Conservation (phyloP, 2,797 vertebrate species). For the Notolepis coatsorum region DNA sequence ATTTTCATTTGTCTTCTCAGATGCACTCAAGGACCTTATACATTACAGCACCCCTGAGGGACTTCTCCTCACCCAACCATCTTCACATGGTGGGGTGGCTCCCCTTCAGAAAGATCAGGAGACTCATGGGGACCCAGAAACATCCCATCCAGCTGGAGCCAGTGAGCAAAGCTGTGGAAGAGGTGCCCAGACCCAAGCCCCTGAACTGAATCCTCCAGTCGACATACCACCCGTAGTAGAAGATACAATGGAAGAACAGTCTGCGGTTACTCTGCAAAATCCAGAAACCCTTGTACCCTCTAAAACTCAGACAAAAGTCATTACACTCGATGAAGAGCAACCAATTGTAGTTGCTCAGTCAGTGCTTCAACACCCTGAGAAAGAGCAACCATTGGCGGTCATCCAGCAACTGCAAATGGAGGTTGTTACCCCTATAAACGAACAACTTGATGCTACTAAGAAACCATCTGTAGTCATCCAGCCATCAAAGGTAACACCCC, state of each 20-base stretch:
- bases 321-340: no score
- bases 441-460: no score
- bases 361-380: neutral
- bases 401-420: no score
- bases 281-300: no score
- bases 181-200: conserved; percentile 6
- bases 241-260: no score
- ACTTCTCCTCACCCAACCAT: neutral
- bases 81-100: conserved; percentile 11
- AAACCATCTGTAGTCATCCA: no score
- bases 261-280: no score
- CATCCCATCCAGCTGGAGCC: neutral
- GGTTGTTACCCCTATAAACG: no score
- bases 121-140: neutral
- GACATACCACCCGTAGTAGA: conserved; percentile 26
- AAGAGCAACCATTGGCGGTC: no score
- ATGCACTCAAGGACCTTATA: neutral
- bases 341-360: no score
- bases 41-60: conserved; percentile 19
- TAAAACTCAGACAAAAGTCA: no score
- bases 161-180: neutral
- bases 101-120: conserved; percentile 17
- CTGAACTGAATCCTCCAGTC: conserved; percentile 21
- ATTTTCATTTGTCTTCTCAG: conserved; percentile 15
- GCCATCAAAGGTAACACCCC: no score